phyloP scores from a whole-genome alignment of 2,797 vertebrate species.

The Gobio occitaniae region DNA sequence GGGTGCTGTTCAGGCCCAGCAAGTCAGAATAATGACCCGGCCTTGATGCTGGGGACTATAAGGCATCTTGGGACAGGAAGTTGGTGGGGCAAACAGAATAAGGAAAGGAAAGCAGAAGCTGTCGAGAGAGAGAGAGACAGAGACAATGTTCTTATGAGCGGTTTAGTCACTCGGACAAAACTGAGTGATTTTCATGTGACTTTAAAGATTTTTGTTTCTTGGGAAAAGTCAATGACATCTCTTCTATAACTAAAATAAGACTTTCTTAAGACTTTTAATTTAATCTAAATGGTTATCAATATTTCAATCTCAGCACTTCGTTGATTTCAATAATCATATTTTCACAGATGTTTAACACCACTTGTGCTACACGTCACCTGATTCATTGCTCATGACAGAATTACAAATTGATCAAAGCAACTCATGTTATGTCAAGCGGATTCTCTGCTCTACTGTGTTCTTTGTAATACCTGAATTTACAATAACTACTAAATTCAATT shows the following conservation, averaged over 20 bases:
- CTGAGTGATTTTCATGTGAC: not conserved
- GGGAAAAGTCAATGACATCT: not conserved
- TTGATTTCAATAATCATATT: constrained; percentile 61
- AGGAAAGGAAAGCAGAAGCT: constrained; percentile 10
- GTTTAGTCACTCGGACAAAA: constrained; percentile 9
- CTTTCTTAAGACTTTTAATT: not conserved
- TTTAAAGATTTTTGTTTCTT: not conserved
- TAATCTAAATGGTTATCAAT: constrained; percentile 42
- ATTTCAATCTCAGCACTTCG: constrained; percentile 41
- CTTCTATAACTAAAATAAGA: not conserved
- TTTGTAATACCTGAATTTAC: not conserved
- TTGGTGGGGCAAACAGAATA: constrained; percentile 43
- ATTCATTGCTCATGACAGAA: constrained; percentile 59
- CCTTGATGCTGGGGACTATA: constrained; percentile 48
- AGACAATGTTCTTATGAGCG: constrained; percentile 8
- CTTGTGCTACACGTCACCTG: constrained; percentile 43
- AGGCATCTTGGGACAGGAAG: constrained; percentile 53
- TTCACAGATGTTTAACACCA: constrained; percentile 49
- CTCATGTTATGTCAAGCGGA: not conserved
- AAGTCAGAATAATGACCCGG: constrained; percentile 66
- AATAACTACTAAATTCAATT: not conserved
- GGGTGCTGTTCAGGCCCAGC: constrained; percentile 64
- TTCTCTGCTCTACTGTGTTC: not conserved
- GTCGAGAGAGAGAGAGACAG: not conserved
- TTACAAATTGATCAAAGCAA: constrained; percentile 61